A percentile compares a stretch with the other conserved stretches of the same genome.
These are phyloP conservation scores for Geophilus truncorum DNA, from an alignment of 2,888 invertebrate genomes.

Conservation along the genomic window DNA sequence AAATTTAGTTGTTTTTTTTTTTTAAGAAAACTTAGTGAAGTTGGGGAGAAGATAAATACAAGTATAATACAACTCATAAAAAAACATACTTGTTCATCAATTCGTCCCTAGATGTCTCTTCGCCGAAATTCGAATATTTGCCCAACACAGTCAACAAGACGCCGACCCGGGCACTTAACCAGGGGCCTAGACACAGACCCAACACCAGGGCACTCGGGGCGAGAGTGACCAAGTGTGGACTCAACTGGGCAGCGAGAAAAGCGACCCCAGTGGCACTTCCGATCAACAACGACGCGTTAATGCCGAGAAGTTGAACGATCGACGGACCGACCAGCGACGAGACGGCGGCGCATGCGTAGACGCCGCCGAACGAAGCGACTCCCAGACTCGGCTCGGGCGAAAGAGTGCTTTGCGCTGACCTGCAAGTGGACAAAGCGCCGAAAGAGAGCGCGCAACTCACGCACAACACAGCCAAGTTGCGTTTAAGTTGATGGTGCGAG, in stretches of 20 bases:
- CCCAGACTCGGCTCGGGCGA: background rate
- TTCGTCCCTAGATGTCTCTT: background rate
- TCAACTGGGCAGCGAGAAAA: background rate
- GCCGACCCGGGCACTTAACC: background rate
- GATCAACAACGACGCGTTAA: background rate
- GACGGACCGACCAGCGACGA: background rate
- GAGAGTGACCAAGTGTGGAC: background rate
- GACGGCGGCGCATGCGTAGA: background rate
- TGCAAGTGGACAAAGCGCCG: background rate
- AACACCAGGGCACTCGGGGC: background rate
- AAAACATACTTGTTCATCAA: background rate
- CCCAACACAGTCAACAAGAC: background rate
- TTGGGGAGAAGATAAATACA: no score
- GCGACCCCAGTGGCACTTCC: background rate
- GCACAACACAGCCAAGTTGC: background rate
- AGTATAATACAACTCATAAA: no score
- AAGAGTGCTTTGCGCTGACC: background rate
- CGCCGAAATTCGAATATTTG: background rate
- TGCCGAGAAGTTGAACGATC: background rate
- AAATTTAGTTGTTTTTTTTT: no score
- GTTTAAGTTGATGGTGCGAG: background rate
- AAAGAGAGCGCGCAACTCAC: background rate
- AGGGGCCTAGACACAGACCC: background rate
- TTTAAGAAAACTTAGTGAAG: no score
- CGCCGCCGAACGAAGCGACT: background rate